Evolutionary conservation across 2,797 vertebrate species (phyloP).

Genomic region (Eidolon dupreanum): DNA sequence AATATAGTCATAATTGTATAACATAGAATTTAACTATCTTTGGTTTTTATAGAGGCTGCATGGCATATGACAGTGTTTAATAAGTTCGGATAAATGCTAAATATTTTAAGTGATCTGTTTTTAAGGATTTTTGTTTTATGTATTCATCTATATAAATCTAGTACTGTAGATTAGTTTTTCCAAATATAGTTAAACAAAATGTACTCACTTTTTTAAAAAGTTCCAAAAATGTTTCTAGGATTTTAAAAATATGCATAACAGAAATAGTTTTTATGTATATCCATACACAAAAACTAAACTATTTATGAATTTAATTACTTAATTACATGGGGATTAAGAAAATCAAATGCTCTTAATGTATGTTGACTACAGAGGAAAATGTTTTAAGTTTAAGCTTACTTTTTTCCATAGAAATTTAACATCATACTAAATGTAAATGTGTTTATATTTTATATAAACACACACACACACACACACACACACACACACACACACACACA

Average conservation of each 20-base stretch:
- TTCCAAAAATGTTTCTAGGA: not conserved
- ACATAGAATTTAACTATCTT: not conserved
- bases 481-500: no score
- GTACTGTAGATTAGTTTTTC: constrained; percentile 12
- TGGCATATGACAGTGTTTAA: not conserved
- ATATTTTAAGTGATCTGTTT: constrained; percentile 48
- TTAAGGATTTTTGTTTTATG: constrained; percentile 21
- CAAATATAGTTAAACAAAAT: not conserved
- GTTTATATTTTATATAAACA: not conserved
- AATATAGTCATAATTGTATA: constrained; percentile 26
- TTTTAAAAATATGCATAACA: not conserved
- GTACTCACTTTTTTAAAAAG: not conserved
- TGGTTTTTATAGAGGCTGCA: not conserved
- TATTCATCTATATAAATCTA: constrained; percentile 19
- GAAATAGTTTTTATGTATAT: constrained; percentile 8
- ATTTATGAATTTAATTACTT: constrained; percentile 11
- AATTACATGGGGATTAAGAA: not conserved
- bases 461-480: no score
- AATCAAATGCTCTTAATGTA: not conserved
- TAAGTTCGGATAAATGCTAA: constrained; percentile 36
- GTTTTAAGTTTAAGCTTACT: constrained; percentile 54
- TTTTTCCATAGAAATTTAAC: constrained; percentile 38
- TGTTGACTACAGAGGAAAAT: not conserved
- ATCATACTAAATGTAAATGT: not conserved
- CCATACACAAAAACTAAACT: not conserved